Conservation (phyloP, 2,797 vertebrate genomes). For the Emys orbicularis region DNA sequence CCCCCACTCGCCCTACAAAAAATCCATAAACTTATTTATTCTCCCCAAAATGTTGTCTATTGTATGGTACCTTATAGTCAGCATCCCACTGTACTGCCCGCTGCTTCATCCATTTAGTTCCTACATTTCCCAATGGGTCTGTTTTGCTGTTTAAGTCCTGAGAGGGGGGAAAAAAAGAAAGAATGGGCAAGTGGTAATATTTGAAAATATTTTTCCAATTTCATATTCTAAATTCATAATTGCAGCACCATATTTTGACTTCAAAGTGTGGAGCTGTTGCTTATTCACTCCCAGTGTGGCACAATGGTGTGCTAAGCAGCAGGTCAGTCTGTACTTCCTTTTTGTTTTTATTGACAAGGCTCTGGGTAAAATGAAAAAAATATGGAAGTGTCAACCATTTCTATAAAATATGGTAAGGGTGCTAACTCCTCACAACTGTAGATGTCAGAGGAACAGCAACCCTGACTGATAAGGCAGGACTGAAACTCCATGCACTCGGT, state of each 20-base stretch:
- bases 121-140: constrained; percentile 16
- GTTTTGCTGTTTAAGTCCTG: constrained; percentile 40
- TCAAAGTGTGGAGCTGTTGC: neutral
- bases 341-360: neutral
- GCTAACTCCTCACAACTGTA: neutral
- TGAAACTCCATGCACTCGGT: neutral
- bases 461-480: neutral
- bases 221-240: neutral
- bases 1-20: neutral
- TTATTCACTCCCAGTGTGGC: neutral
- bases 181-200: neutral
- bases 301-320: no score
- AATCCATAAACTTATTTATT: neutral
- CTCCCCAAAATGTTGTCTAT: neutral
- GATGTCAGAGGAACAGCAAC: neutral
- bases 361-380: rapidly evolving
- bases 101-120: constrained; percentile 20
- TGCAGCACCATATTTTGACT: neutral
- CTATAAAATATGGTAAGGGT: rapidly evolving
- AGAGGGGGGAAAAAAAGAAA: neutral
- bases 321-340: neutral
- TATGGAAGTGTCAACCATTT: neutral
- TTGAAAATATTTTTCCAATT: neutral
- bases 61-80: constrained; percentile 53
- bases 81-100: rapidly evolving